These are phyloP conservation scores for Acrobasis repandana DNA, from an alignment of 2,888 invertebrate species.

Conservation along the genomic window DNA sequence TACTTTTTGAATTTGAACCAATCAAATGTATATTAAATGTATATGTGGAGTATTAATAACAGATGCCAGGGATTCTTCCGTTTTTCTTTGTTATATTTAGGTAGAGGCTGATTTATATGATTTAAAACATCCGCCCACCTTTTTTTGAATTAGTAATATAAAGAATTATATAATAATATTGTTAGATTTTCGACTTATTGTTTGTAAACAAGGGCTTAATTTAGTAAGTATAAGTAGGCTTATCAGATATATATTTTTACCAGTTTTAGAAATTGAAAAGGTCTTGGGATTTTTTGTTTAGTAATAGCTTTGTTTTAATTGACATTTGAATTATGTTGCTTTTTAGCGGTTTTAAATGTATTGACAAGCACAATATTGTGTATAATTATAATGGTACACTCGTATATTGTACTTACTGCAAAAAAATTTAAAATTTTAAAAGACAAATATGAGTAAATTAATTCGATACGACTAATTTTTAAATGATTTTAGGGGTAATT, in stretches of 20 bases:
- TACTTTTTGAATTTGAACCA: not conserved
- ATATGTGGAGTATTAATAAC: not conserved
- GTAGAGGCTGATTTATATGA: constrained; percentile 7
- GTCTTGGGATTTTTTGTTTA: not conserved
- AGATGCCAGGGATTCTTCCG: too few species aligned
- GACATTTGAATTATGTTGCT: constrained; percentile 2
- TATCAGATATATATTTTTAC: not conserved
- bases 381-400: too few species aligned
- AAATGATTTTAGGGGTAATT: too few species aligned
- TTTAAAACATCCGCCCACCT: constrained; percentile 7
- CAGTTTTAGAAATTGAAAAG: not conserved
- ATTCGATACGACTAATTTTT: too few species aligned
- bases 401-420: too few species aligned
- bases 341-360: not conserved
- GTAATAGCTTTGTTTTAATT: not conserved
- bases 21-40: not conserved
- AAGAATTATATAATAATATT: constrained; percentile 2
- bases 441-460: too few species aligned
- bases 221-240: not conserved
- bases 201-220: constrained; percentile 1
- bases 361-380: not conserved
- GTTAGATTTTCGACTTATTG: not conserved
- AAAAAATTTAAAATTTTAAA: too few species aligned
- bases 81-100: not conserved
- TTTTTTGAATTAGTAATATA: not conserved